phyloP scores from a whole-genome alignment of 2,797 vertebrate species.

The Ibycter americanus region DNA sequence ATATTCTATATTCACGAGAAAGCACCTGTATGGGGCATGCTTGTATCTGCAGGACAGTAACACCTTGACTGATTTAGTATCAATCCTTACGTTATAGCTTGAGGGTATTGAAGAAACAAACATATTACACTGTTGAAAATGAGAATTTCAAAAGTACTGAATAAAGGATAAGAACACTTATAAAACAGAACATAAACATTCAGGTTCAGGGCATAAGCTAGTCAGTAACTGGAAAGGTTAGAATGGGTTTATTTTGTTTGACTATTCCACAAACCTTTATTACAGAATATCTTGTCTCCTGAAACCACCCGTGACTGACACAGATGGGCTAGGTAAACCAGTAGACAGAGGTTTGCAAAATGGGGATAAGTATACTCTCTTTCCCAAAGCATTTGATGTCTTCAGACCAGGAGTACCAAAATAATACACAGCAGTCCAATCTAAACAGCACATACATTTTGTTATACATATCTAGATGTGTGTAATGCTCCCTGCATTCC shows the following conservation, averaged over 20 bases:
- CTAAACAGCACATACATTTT: not conserved
- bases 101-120: conserved; percentile 17
- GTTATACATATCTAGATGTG: not conserved
- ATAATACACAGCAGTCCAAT: not conserved
- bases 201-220: not conserved
- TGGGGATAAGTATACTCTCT: not conserved
- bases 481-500: not conserved
- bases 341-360: not conserved
- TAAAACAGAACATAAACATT: not conserved
- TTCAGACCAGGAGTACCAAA: not conserved
- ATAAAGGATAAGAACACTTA: conserved; percentile 10
- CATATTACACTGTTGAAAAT: not conserved
- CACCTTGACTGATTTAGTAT: not conserved
- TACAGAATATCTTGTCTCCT: not conserved
- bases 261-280: not conserved
- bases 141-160: not conserved
- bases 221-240: not conserved
- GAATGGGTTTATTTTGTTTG: not conserved
- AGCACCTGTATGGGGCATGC: not conserved
- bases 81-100: not conserved
- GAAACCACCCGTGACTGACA: not conserved
- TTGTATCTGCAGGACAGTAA: not conserved
- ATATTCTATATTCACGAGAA: not conserved
- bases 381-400: not conserved
- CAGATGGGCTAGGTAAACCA: not conserved